Evolutionary conservation across 2,888 invertebrate species (phyloP).

Genomic region (Ophion costatus): DNA sequence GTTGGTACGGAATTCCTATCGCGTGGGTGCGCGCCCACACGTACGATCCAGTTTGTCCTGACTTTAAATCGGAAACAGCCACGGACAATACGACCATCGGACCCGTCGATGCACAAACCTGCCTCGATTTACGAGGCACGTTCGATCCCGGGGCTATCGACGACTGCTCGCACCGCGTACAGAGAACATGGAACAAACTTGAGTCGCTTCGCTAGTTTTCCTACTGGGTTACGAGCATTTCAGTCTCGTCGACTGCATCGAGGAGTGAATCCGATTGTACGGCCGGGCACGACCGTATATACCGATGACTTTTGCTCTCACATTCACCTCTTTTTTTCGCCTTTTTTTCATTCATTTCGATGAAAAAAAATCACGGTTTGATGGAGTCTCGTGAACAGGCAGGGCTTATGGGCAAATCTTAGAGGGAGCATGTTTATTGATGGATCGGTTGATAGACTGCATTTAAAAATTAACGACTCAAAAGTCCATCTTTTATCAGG

Average conservation of each 20-base stretch:
- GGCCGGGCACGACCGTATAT: not conserved
- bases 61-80: not conserved
- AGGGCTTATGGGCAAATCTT: no score
- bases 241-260: not conserved
- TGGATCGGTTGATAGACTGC: no score
- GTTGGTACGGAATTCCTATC: conserved; percentile 30
- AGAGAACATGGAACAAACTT: not conserved
- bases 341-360: not conserved
- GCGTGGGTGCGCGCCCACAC: not conserved
- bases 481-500: no score
- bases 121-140: conserved; percentile 56
- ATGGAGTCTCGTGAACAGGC: no score
- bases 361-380: not conserved
- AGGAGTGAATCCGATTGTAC: conserved; percentile 12
- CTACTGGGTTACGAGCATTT: conserved; percentile 13
- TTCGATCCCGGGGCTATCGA: conserved; percentile 25
- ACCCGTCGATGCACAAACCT: conserved; percentile 54
- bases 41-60: conserved; percentile 11
- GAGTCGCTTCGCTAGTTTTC: conserved; percentile 10
- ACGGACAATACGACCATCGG: conserved; percentile 36
- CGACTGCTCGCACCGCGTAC: not conserved
- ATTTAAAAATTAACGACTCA: no score
- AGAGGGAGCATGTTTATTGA: no score
- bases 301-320: not conserved
- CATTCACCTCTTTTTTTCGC: not conserved